Percentiles rank a stretch among this genome's conserved stretches.
These are phyloP conservation scores for Venusia cambrica DNA, from an alignment of 2,888 invertebrate genomes.

Conservation along the genomic window DNA sequence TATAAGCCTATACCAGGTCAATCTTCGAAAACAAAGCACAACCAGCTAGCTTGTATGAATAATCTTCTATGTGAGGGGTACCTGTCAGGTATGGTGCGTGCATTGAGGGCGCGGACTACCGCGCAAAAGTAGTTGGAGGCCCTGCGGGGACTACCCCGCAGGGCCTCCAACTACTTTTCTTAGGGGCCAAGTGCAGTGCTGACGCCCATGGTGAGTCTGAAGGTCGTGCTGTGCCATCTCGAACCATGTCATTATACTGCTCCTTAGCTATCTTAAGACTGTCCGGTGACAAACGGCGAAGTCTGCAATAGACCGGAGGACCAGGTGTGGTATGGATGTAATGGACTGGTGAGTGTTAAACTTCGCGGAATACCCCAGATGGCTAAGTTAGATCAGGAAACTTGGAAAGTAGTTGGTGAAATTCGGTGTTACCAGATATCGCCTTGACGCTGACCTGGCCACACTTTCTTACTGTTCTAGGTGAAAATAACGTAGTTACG, in stretches of 20 bases:
- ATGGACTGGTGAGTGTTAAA: constrained; percentile 15
- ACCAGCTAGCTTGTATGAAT: no score
- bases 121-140: no score
- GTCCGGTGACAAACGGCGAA: constrained; percentile 12
- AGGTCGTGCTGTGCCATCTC: constrained; percentile 1
- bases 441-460: neutral
- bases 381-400: constrained; percentile 32
- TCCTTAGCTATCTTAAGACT: constrained; percentile 16
- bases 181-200: no score
- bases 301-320: constrained; percentile 12
- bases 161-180: no score
- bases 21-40: no score
- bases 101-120: no score
- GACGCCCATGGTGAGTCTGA: no score
- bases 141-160: no score
- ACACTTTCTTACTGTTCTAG: neutral
- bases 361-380: neutral
- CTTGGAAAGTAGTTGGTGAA: constrained; percentile 26
- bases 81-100: no score
- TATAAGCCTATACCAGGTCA: no score
- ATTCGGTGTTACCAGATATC: constrained; percentile 10
- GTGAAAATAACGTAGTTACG: constrained; percentile 1
- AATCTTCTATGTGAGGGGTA: no score
- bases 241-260: constrained; percentile 7
- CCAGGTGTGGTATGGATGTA: constrained; percentile 22